Evolutionary conservation across 2,113 vertebrate genomes (phyloP).

Genomic region (Rhinoderma darwinii): DNA sequence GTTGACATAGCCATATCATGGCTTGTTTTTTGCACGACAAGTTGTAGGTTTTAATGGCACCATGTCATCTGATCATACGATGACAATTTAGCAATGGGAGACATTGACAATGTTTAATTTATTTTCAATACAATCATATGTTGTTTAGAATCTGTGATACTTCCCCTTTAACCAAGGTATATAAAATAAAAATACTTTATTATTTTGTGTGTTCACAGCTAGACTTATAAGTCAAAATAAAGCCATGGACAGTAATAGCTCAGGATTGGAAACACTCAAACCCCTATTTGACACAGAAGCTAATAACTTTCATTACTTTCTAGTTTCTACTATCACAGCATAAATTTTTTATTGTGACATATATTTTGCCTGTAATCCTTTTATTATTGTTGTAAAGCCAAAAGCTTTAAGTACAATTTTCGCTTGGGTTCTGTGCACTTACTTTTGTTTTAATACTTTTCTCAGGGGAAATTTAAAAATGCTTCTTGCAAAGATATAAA

Average conservation of each 20-base stretch:
- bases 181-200: neutral
- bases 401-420: constrained; percentile 55
- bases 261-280: constrained; percentile 24
- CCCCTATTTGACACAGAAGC: constrained; percentile 46
- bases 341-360: constrained; percentile 53
- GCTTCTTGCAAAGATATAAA: constrained; percentile 54
- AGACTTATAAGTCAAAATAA: constrained; percentile 6
- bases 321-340: constrained; percentile 36
- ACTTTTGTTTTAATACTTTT: constrained; percentile 50
- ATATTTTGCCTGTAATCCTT: constrained; percentile 59
- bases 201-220: neutral
- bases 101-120: too few relatives aligned
- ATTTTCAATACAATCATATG: too few relatives aligned
- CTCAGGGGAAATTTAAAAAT: constrained; percentile 57
- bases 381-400: constrained; percentile 59
- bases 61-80: too few relatives aligned
- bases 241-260: constrained; percentile 8
- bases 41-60: too few relatives aligned
- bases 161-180: neutral
- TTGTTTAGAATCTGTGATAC: neutral
- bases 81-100: too few relatives aligned
- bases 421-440: constrained; percentile 42
- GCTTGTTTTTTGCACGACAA: too few relatives aligned
- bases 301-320: constrained; percentile 56
- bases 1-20: too few relatives aligned